Evolutionary conservation across 1,140 invertebrate species (phyloP), one percentile per base, ranked within the genome.

Genomic region (Pygmarrhopalites habei): DNA sequence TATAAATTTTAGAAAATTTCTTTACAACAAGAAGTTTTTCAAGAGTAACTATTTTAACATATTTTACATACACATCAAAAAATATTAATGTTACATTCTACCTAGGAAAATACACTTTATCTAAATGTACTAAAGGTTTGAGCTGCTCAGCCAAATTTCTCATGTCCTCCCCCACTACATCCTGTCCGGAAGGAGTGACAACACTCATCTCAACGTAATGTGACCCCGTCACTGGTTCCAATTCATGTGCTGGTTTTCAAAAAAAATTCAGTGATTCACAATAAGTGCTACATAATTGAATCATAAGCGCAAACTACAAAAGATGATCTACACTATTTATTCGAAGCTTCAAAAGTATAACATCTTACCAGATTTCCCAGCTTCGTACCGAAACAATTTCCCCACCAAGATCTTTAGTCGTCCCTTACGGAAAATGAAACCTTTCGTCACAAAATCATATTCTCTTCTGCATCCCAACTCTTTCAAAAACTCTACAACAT

Each of bases 361-460:
- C n/a, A n/a, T n/a, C n/a, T n/a, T n/a, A n/a, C n/a, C n/a, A 15
- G 76, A 74, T 86, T 88, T 56, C 82, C 85, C 61, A 84, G 84
- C 35, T 79, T 80, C 79, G 90, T 87, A 82, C 77, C 67, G 15
- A 72, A 74, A 94, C 14, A 98, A 86, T 77, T 97, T 97, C 1
- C 90, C 91, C 0, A 97, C 92, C 1, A 91, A 95, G 1, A 96
- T 88, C 76, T 97, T 97, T 90, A 98, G 95, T 73, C 93, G 80
- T 1, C 94, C 94, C 79, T 97, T 97, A 53, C 92, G 82, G 72
- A 97, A 97, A 85, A 97, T 92, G 71, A 89, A 95, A 17, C 94
- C 95, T 78, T 92, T 86, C 0, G 89, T 84, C 70, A 92, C 89
- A 74, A 91, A 97, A 78, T 97, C 94, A 80, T 92, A 95, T 73